phyloP scores from a whole-genome alignment of 2,888 invertebrate genomes.

The Tachina fera region DNA sequence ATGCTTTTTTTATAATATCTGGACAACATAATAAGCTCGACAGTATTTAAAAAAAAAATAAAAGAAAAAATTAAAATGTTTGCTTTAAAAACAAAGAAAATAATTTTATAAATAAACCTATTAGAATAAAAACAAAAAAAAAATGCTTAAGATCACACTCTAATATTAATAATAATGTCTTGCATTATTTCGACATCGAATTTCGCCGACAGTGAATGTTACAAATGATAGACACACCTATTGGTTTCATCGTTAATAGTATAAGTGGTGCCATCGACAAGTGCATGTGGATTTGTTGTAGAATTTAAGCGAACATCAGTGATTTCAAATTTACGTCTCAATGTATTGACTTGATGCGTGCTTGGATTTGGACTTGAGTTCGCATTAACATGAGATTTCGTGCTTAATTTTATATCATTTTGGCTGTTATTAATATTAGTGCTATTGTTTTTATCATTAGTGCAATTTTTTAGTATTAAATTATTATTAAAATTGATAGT shows the following conservation, averaged over 20 bases:
- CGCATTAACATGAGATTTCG: slow-evolving; percentile 36
- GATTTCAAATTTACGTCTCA: slow-evolving; percentile 83
- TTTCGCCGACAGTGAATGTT: slow-evolving; percentile 54
- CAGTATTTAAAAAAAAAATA: not conserved
- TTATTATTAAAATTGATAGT: slow-evolving; percentile 68
- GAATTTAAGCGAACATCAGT: slow-evolving; percentile 84
- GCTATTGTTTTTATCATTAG: slow-evolving; percentile 35
- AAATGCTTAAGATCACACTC: slow-evolving; percentile 4
- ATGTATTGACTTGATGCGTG: slow-evolving; percentile 73
- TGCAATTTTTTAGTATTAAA: slow-evolving; percentile 19
- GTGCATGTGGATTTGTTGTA: slow-evolving; percentile 84
- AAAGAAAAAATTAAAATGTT: too few relatives aligned
- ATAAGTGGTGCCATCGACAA: slow-evolving; percentile 82
- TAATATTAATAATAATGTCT: slow-evolving; percentile 20
- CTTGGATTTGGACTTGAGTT: slow-evolving; percentile 56
- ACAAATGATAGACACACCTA: slow-evolving; percentile 80
- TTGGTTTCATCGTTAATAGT: slow-evolving; percentile 79
- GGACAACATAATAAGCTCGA: not conserved
- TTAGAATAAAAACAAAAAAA: slow-evolving; percentile 2
- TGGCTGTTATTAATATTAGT: slow-evolving; percentile 23
- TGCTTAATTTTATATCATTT: slow-evolving; percentile 28
- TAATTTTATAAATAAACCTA: not conserved
- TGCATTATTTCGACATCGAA: slow-evolving; percentile 52
- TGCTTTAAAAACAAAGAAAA: not conserved
- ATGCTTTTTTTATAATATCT: not conserved